Percentiles rank a stretch among this genome's conserved stretches.
These are phyloP conservation scores for Scartelaos histophorus DNA, from an alignment of 2,113 vertebrate genomes.

Conservation along the genomic window DNA sequence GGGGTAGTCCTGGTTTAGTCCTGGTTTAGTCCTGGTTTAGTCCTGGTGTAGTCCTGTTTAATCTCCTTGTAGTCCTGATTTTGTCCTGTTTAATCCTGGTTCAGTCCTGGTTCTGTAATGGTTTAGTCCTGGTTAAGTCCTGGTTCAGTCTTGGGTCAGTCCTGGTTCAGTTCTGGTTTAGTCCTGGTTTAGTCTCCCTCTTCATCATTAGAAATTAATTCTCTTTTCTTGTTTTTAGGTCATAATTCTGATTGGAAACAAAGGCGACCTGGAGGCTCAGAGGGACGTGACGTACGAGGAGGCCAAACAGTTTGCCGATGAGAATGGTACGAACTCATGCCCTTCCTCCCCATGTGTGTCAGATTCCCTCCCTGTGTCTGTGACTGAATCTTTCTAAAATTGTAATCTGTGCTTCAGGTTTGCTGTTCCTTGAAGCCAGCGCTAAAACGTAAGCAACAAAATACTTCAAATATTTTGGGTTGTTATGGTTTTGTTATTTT, in stretches of 20 bases:
- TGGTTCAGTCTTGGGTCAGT: no score
- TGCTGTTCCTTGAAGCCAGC: conserved; percentile 96
- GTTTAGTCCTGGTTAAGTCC: no score
- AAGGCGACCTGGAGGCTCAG: conserved; percentile 97
- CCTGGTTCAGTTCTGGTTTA: no score
- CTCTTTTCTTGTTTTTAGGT: conserved; percentile 79
- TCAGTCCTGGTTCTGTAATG: no score
- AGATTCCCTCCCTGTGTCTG: no score
- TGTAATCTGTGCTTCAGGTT: conserved; percentile 70
- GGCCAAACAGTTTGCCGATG: conserved; percentile 98
- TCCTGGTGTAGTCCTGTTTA: no score
- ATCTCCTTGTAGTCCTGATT: no score
- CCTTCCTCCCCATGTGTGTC: no score
- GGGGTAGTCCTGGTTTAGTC: no score
- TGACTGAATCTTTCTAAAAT: background rate
- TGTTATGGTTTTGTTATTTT: background rate
- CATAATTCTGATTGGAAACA: conserved; percentile 98
- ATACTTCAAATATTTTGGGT: conserved; percentile 55
- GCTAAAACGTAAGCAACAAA: conserved; percentile 95
- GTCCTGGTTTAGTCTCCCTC: no score
- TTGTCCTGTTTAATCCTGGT: no score
- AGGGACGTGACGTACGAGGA: conserved; percentile 98
- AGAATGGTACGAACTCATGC: conserved; percentile 85
- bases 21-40: no score
- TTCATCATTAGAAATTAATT: background rate